A percentile compares a stretch with the other conserved stretches of the same genome.
These are phyloP conservation scores for Chrysotoxum bicinctum DNA, from an alignment of 2,888 invertebrate genomes.

Conservation along the genomic window DNA sequence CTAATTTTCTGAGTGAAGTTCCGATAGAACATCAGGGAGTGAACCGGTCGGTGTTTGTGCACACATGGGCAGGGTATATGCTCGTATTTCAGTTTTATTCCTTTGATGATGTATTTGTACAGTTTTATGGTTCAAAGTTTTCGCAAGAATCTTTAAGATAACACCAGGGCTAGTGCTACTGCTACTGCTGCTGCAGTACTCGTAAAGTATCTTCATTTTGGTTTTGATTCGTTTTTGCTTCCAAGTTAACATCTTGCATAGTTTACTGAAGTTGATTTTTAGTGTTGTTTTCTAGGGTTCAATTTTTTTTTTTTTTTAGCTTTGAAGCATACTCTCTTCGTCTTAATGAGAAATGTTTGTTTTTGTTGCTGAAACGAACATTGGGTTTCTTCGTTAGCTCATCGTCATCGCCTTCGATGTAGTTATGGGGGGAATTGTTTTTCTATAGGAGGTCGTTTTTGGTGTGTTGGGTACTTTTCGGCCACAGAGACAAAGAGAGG, in stretches of 20 bases:
- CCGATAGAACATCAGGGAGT: background rate
- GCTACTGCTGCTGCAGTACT: background rate
- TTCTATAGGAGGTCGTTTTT: constrained; percentile 13
- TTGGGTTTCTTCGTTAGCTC: background rate
- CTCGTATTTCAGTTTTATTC: constrained; percentile 32
- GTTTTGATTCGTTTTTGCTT: constrained; percentile 11
- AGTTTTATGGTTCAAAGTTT: constrained; percentile 66
- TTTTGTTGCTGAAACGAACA: constrained; percentile 2
- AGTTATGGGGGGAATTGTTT: background rate
- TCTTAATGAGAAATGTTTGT: constrained; percentile 60
- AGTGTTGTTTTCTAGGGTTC: constrained; percentile 6
- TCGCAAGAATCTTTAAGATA: constrained; percentile 59
- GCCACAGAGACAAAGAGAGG: background rate
- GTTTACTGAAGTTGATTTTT: constrained; percentile 47
- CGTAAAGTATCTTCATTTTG: constrained; percentile 26
- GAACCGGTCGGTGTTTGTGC: background rate
- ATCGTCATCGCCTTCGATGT: background rate
- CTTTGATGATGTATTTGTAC: constrained; percentile 37
- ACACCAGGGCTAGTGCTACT: constrained; percentile 4
- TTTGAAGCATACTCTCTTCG: background rate
- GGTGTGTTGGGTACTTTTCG: constrained; percentile 27
- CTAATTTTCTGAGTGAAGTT: constrained; percentile 40
- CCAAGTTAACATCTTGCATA: constrained; percentile 43
- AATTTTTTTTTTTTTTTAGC: background rate
- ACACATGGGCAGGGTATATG: constrained; percentile 46